These are phyloP conservation scores for Chloromyia formosa DNA, from an alignment of 2,888 invertebrate genomes.

Conservation along the genomic window DNA sequence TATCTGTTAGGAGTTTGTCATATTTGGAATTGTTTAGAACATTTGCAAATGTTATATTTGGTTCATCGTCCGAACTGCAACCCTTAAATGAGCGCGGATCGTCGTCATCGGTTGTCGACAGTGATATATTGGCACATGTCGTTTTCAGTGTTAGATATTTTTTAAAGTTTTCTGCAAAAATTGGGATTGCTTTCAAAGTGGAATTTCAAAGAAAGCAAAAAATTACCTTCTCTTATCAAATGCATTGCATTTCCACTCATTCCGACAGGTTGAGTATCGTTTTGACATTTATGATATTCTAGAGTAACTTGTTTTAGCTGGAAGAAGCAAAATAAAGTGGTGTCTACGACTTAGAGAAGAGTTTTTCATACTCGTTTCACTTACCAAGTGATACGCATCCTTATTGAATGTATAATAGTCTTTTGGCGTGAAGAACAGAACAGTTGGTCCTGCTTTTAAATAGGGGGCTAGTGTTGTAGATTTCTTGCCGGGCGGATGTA, in stretches of 20 bases:
- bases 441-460: slow-evolving; percentile 74
- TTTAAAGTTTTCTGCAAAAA: slow-evolving; percentile 27
- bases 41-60: slow-evolving; percentile 33
- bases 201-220: slow-evolving; percentile 2
- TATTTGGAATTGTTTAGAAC: slow-evolving; percentile 40
- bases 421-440: slow-evolving; percentile 81
- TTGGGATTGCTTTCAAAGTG: no score
- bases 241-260: slow-evolving; percentile 57
- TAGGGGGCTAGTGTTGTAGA: slow-evolving; percentile 73
- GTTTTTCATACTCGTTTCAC: slow-evolving; percentile 49
- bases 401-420: slow-evolving; percentile 74
- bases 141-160: slow-evolving; percentile 9
- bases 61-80: slow-evolving; percentile 12
- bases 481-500: slow-evolving; percentile 78
- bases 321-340: slow-evolving; percentile 54
- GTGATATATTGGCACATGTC: slow-evolving; percentile 26
- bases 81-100: not conserved
- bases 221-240: slow-evolving; percentile 45
- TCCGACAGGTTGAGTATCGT: slow-evolving; percentile 65
- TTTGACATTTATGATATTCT: slow-evolving; percentile 76
- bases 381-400: slow-evolving; percentile 78
- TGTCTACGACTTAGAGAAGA: slow-evolving; percentile 28
- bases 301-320: slow-evolving; percentile 78
- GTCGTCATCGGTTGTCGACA: slow-evolving; percentile 2
- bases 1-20: slow-evolving; percentile 7